phyloP scores from a whole-genome alignment of 2,888 invertebrate species.

The Synanthedon myopaeformis region DNA sequence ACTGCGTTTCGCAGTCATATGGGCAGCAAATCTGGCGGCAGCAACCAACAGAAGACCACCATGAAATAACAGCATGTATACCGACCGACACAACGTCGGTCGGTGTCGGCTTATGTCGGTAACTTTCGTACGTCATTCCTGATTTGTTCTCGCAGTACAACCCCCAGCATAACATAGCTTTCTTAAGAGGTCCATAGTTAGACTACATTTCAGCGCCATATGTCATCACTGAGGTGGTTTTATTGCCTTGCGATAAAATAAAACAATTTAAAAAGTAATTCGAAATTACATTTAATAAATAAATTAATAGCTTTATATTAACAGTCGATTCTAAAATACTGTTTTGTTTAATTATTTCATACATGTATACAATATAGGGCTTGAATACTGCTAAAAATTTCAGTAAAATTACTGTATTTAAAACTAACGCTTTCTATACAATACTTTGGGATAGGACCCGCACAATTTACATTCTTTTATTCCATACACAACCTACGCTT shows the following conservation, averaged over 20 bases:
- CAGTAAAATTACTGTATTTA: conserved; percentile 25
- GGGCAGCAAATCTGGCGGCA: too few relatives aligned
- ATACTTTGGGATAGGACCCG: neutral
- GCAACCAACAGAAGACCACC: too few relatives aligned
- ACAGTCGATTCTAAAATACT: conserved; percentile 68
- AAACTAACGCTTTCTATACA: conserved; percentile 21
- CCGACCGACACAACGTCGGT: too few relatives aligned
- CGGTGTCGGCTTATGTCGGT: too few relatives aligned
- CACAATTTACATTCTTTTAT: neutral
- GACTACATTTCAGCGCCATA: too few relatives aligned
- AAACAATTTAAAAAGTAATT: conserved; percentile 23
- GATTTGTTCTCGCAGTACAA: too few relatives aligned
- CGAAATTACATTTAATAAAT: conserved; percentile 56
- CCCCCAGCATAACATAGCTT: too few relatives aligned
- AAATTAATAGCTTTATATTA: conserved; percentile 64
- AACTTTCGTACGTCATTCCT: too few relatives aligned
- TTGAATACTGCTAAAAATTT: conserved; percentile 40
- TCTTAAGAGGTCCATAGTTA: too few relatives aligned
- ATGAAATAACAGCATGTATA: too few relatives aligned
- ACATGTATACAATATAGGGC: conserved; percentile 31
- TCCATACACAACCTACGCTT: neutral
- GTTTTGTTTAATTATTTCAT: conserved; percentile 48
- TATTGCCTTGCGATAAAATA: neutral
- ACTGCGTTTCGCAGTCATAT: too few relatives aligned
- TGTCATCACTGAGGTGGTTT: too few relatives aligned